Percentiles rank a stretch among this genome's conserved stretches.
These are phyloP conservation scores for Anniella stebbinsi DNA, from an alignment of 2,797 vertebrate species.

Conservation along the genomic window DNA sequence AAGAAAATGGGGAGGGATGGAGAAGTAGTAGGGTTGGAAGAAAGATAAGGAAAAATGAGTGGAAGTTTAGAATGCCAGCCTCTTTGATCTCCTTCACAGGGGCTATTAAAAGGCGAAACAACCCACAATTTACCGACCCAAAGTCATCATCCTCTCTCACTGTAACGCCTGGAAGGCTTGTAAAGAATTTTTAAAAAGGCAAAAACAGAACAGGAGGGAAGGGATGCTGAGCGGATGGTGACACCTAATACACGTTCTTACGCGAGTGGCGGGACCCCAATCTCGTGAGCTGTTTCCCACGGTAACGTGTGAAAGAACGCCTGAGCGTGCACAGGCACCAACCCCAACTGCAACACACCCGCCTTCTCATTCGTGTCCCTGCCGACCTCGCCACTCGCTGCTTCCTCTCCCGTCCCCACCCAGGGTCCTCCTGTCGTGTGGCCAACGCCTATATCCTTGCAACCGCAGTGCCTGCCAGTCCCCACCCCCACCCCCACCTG, in stretches of 20 bases:
- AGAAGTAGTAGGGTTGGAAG: neutral
- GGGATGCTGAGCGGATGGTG: neutral
- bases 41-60: rapidly evolving
- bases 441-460: neutral
- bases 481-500: too few relatives aligned
- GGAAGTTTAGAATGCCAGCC: neutral
- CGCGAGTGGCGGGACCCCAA: neutral
- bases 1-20: neutral
- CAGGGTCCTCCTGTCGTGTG: neutral
- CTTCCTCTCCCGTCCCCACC: neutral
- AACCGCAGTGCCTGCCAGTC: neutral
- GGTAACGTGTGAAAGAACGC: neutral
- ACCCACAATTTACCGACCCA: neutral
- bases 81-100: neutral
- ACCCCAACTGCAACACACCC: neutral
- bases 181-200: too few relatives aligned
- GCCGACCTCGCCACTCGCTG: neutral
- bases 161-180: neutral
- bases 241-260: neutral
- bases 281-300: too few relatives aligned
- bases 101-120: neutral
- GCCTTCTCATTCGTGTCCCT: neutral
- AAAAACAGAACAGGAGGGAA: neutral
- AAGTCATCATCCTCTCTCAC: neutral
- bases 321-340: neutral